Evolutionary conservation across 1,140 invertebrate genomes (phyloP), one percentile per base, ranked within the genome.

Genomic region (Cylas formicarius): DNA sequence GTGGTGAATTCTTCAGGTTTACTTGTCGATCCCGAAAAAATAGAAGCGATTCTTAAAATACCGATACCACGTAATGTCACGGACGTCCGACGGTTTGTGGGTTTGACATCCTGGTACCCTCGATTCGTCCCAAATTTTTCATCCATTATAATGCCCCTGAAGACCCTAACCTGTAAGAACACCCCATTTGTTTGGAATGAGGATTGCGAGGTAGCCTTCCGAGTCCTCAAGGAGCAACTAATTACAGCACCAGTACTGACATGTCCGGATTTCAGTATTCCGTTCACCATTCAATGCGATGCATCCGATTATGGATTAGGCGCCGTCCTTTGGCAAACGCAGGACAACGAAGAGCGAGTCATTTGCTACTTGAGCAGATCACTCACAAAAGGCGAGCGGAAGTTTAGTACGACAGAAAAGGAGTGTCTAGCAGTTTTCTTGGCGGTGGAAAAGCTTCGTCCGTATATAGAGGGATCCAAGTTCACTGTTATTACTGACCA

Each of bases 361-460:
- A 51, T 61, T 5, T 52, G 54, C 2, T 62, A 51, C 31, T 47
- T 49, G 6, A 57, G 48, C 3, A 36, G 51, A 2, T 53, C 55
- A 6, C 21, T 63, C 1, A 28, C 51, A 9, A 55, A 50, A 17
- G 45, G 48, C 0, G 54, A 62, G 49, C 9, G 38, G 29, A 70
- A 72, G 26, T 74, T 71, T 40, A 47, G 47, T 0, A 55, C 58
- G 4, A 70, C 67, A 1, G 67, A 76, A 53, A 50, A 58, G 37
- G 72, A 75, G 62, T 63, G 62, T 32, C 48, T 74, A 16, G 67
- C 67, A 0, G 53, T 74, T 9, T 20, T 75, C 0, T 60, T 57
- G 48, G 57, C 58, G 4, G 53, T 74, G 2, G 52, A 69, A 38
- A 61, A 69, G 37, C 69, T 69, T 47, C 26, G 57, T 17, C 49